These are phyloP conservation scores for Molossus alvarezi DNA, from an alignment of 2,797 vertebrate genomes.

Conservation along the genomic window DNA sequence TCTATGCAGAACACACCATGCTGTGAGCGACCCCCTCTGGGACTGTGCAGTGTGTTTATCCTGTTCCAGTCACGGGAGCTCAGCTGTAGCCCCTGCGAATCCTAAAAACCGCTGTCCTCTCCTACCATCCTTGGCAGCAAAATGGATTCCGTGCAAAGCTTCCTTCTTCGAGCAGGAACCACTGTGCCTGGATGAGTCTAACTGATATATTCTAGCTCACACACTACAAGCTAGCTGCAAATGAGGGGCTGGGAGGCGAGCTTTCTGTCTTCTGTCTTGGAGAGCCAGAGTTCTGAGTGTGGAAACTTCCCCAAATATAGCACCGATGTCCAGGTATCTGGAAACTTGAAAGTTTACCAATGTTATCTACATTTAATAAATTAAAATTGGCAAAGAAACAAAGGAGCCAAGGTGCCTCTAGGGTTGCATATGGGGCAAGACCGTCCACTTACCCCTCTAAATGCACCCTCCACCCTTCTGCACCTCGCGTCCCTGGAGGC, in stretches of 20 bases:
- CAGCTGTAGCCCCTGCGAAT: background rate
- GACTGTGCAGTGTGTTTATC: background rate
- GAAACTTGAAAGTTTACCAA: background rate
- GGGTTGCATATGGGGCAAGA: background rate
- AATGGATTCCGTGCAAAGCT: background rate
- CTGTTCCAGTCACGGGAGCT: background rate
- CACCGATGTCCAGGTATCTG: background rate
- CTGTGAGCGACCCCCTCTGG: background rate
- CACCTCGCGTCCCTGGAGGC: background rate
- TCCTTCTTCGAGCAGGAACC: background rate
- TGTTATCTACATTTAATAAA: constrained; percentile 41
- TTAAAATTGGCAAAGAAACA: constrained; percentile 24
- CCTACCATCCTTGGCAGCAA: background rate
- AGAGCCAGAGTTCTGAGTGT: background rate
- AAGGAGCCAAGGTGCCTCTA: background rate
- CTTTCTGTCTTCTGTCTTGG: background rate
- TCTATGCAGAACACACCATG: background rate
- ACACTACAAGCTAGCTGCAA: background rate
- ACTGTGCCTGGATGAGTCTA: background rate
- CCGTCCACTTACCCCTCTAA: background rate
- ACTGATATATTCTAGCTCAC: background rate
- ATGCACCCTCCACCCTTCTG: background rate
- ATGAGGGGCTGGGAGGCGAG: background rate
- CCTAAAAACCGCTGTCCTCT: background rate
- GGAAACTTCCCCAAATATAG: background rate